Evolutionary conservation across 2,888 invertebrate species (phyloP), one percentile per base, ranked within the genome.

Genomic region (Priocnemis perturbator): DNA sequence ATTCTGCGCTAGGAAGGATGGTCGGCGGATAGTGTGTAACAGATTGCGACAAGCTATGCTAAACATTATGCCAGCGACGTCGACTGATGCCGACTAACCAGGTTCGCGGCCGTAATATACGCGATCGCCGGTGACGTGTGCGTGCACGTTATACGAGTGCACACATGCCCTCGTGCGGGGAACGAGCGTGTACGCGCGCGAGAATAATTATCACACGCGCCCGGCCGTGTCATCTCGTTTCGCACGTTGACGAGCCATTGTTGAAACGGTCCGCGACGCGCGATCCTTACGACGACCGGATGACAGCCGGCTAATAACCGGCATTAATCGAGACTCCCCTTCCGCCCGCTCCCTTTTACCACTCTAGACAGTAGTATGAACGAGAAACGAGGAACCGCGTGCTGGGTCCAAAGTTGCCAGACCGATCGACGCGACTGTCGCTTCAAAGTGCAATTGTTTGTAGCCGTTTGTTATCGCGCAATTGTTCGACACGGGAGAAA

Each of bases 21-120:
- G 59, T 62, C 56, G 77, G 66, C 58, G 73, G 73, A 75, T 69
- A 76, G 71, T 61, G 74, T 65, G 82, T 87, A 87, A 87, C 87
- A 86, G 86, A 87, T 87, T 87, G 87, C 87, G 86, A 87, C 87
- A 85, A 87, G 86, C 84, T 84, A 85, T 84, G 84, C 86, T 85
- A 87, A 87, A 87, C 86, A 88, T 87, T 86, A 85, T 85, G 81
- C 83, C 78, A 79, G 73, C 78, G 84, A 85, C 83, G 79, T 84
- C 83, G 84, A 85, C 83, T 80, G 85, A 85, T 86, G 82, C 79
- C 73, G 77, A 73, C 80, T 77, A 81, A 84, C 84, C 82, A 81
- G 37, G 81, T 80, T 81, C 76, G 74, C 14, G 17, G 44, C 59
- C 3, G 50, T 50, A 50, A 50, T 50, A 50, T 50, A 50, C n/a